These are phyloP conservation scores for Sinodicranocentrus sp. DNA, from an alignment of 2,888 invertebrate species.

Conservation along the genomic window DNA sequence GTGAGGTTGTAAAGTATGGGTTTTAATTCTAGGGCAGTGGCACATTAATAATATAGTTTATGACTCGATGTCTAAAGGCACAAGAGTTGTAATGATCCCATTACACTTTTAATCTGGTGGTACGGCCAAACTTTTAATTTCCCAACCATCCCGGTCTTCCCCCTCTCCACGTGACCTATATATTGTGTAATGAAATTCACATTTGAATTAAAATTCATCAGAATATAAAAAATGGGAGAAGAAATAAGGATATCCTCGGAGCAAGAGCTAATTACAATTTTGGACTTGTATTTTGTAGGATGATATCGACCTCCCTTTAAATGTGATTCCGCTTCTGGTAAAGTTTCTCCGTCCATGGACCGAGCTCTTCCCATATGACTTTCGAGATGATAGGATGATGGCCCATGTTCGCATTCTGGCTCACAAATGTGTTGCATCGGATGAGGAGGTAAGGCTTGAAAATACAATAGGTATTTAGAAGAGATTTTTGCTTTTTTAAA, in stretches of 20 bases:
- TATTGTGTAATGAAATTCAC: not conserved
- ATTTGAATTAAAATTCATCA: not conserved
- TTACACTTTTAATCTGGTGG: not conserved
- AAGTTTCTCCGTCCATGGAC: constrained; percentile 88
- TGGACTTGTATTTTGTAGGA: no score
- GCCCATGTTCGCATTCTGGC: constrained; percentile 93
- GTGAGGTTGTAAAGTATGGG: not conserved
- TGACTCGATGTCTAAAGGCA: constrained; percentile 27
- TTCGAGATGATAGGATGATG: constrained; percentile 96
- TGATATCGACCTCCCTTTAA: constrained; percentile 63
- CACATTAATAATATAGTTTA: constrained; percentile 45
- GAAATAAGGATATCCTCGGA: no score
- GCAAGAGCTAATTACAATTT: no score
- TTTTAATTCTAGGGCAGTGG: constrained; percentile 28
- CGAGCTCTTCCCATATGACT: constrained; percentile 97
- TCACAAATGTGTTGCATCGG: constrained; percentile 85
- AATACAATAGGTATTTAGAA: no score
- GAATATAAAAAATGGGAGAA: not conserved
- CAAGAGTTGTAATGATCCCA: not conserved
- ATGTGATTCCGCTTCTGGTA: constrained; percentile 86
- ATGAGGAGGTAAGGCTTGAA: constrained; percentile 79
- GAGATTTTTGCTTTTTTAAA: constrained; percentile 18
- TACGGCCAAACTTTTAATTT: not conserved
- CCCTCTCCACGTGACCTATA: not conserved
- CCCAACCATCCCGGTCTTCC: not conserved